These are phyloP conservation scores for Venturia canescens DNA, from an alignment of 1,140 invertebrate species.

Conservation along the genomic window DNA sequence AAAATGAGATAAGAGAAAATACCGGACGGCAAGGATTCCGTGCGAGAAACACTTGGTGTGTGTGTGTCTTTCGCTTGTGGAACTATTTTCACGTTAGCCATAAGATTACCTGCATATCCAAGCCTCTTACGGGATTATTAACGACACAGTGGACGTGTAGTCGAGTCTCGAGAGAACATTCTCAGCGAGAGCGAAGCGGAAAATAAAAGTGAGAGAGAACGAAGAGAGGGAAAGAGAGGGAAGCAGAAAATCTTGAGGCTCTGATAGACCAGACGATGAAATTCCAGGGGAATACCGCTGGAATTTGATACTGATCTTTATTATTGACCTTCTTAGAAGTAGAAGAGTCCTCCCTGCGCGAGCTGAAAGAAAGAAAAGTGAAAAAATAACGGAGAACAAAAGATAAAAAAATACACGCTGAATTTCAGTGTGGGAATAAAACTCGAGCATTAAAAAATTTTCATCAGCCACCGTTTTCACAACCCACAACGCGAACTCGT, in stretches of 20 bases:
- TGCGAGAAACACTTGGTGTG: neutral
- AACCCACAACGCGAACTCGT: slow-evolving; percentile 25
- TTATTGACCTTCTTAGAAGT: slow-evolving; percentile 51
- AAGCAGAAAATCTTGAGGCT: neutral
- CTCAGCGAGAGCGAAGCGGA: neutral
- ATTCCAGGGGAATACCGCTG: slow-evolving; percentile 51
- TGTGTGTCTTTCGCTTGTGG: neutral
- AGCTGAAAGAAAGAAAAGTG: neutral
- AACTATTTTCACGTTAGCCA: neutral
- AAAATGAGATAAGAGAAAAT: too few relatives aligned
- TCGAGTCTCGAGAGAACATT: neutral
- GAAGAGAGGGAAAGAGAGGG: slow-evolving; percentile 6
- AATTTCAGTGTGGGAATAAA: neutral
- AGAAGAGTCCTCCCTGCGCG: slow-evolving; percentile 29
- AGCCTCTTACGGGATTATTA: neutral
- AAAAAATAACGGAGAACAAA: neutral
- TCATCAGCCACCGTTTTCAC: slow-evolving; percentile 20
- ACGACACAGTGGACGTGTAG: neutral
- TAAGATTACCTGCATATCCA: slow-evolving; percentile 23
- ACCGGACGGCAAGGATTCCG: too few relatives aligned
- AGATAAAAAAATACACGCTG: too few relatives aligned
- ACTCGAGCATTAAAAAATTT: slow-evolving; percentile 2
- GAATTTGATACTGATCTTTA: slow-evolving; percentile 55
- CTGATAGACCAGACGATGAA: slow-evolving; percentile 48
- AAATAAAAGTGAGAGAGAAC: neutral